Evolutionary conservation across 2,888 invertebrate species (phyloP).

Genomic region (Macrophya annulata): DNA sequence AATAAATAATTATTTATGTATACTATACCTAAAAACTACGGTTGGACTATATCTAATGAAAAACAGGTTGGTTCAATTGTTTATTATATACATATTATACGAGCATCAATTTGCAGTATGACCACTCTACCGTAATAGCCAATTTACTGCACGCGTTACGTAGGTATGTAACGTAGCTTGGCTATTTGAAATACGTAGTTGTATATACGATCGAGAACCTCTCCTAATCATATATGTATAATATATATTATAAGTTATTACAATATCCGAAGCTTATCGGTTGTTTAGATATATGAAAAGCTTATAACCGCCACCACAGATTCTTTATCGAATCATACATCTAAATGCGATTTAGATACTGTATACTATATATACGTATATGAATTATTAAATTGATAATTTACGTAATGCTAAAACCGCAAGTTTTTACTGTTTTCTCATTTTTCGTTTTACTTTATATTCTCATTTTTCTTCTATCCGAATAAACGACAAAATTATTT

Average conservation of each 20-base stretch:
- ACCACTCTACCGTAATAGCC: conserved; percentile 44
- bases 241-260: not conserved
- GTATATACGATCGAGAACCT: not conserved
- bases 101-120: conserved; percentile 27
- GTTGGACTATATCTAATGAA: not conserved
- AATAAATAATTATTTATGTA: no score
- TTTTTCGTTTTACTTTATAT: not conserved
- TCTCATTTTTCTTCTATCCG: not conserved
- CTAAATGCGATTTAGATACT: no score
- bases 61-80: conserved; percentile 20
- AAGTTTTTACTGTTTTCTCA: not conserved
- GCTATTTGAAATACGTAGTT: not conserved
- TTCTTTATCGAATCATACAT: not conserved
- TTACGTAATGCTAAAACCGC: not conserved
- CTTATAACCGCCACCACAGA: not conserved
- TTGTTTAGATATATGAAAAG: not conserved
- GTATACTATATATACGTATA: not conserved
- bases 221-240: not conserved
- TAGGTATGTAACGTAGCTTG: not conserved
- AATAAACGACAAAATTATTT: no score
- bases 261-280: not conserved
- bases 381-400: not conserved
- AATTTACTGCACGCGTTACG: conserved; percentile 50
- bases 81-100: conserved; percentile 14
- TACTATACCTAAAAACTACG: no score